Conservation (phyloP, 2,113 vertebrate species). For the Lanius ludovicianus region DNA sequence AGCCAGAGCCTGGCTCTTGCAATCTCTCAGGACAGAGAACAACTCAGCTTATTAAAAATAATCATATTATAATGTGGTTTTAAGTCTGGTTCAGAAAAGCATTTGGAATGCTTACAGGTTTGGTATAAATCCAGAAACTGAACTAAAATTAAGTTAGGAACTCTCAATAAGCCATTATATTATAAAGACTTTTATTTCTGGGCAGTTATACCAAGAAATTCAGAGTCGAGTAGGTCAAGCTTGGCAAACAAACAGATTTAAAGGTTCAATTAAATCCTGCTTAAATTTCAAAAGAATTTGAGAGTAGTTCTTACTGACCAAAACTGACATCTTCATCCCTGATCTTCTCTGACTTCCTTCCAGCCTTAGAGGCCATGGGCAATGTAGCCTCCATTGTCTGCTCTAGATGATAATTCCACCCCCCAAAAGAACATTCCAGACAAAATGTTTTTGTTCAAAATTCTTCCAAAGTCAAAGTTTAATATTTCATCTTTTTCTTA, state of each 20-base stretch:
- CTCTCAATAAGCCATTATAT: not conserved
- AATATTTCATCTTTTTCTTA: not conserved
- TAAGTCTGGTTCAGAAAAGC: not conserved
- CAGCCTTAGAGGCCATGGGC: not conserved
- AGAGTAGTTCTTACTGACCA: not conserved
- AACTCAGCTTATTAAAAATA: not conserved
- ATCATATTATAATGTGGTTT: not conserved
- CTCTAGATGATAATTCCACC: not conserved
- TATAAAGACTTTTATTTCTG: not conserved
- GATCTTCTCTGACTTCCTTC: not conserved
- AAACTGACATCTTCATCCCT: not conserved
- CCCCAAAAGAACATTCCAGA: not conserved
- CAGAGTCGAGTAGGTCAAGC: not conserved
- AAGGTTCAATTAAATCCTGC: not conserved
- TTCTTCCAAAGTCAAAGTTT: not conserved
- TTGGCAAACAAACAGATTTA: not conserved
- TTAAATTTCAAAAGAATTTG: not conserved
- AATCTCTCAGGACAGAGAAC: fast-evolving
- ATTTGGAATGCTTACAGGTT: not conserved
- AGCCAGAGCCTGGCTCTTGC: not conserved
- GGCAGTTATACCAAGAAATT: not conserved
- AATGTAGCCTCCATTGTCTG: fast-evolving
- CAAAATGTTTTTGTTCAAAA: not conserved
- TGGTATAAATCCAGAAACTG: not conserved
- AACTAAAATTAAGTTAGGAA: not conserved